Evolutionary conservation across 2,888 invertebrate genomes (phyloP).

Genomic region (Scaptomyza tumidula): DNA sequence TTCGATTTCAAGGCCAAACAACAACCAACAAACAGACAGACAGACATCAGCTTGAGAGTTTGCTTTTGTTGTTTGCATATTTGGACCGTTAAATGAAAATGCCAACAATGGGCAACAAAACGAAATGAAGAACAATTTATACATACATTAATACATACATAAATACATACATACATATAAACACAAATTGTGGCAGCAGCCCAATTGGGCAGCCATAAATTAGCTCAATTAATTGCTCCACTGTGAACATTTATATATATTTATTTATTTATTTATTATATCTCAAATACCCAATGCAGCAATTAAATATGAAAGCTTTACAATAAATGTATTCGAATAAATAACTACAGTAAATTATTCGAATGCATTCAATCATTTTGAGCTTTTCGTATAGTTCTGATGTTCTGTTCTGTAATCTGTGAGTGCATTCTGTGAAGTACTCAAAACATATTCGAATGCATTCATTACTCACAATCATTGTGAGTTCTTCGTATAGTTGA

Average conservation of each 20-base stretch:
- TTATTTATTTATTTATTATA: conserved; percentile 1
- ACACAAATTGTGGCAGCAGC: not conserved
- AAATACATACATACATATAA: no score
- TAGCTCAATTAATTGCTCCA: conserved; percentile 46
- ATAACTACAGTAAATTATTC: no score
- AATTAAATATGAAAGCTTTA: no score
- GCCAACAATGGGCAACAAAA: conserved; percentile 12
- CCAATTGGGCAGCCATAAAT: conserved; percentile 51
- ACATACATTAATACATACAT: not conserved
- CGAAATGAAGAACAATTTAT: conserved; percentile 11
- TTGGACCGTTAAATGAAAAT: conserved; percentile 16
- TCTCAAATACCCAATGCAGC: not conserved
- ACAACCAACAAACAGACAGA: no score
- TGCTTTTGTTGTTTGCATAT: conserved; percentile 8
- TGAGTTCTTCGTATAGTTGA: no score
- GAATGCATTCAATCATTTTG: no score
- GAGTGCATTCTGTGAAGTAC: no score
- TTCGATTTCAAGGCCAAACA: conserved; percentile 49
- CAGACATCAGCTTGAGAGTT: not conserved
- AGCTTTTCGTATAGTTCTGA: no score
- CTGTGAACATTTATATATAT: conserved; percentile 12
- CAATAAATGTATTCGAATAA: not conserved
- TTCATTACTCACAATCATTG: no score
- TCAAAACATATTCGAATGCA: no score
- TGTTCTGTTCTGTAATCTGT: no score